Evolutionary conservation across 2,888 invertebrate genomes (phyloP), one percentile per base, ranked within the genome.

Genomic region (Thera obeliscata): DNA sequence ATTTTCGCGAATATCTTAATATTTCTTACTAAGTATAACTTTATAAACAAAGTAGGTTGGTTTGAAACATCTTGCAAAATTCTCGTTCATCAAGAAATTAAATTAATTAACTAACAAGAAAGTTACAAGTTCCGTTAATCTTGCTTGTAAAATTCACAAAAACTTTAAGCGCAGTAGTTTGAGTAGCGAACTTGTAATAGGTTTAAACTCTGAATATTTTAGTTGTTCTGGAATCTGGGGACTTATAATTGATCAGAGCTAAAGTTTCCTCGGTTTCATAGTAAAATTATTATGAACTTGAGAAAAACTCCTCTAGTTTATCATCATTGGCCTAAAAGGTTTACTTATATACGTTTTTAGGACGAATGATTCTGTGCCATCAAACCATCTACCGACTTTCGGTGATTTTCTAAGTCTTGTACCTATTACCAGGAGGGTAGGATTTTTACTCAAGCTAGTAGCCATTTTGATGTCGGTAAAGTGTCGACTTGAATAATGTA

Each of bases 71-170:
- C 52, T 56, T 48, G 62, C 54, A 61, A 59, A 61, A 54, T 69
- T 66, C 46, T 56, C 11, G 65, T 63, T 69, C 65, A 61, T 59
- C 66, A 61, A 61, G 50, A 61, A 67, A 71, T 86, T 87, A 84
- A 86, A 89, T 89, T 88, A 91, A 89, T 88, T 84, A 87, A 84
- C 79, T 76, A 78, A 81, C 64, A 61, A 67, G 63, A 81, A 88
- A 88, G 76, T 87, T 86, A 70, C 78, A 78, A 83, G 84, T 80
- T 79, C 80, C 71, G 79, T 81, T 85, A 87, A 87, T 90, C 87
- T 86, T 78, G 78, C 76, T 87, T 82, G 84, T 83, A 87, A 90
- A 91, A 90, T 88, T 90, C 81, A 86, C 87, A 89, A 90, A 90
- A 91, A 90, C 90, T 91, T 90, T 85, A 86, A 89, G 86, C 76